Conservation (phyloP, 2,888 invertebrate genomes). For the Aspidiotus destructor region DNA sequence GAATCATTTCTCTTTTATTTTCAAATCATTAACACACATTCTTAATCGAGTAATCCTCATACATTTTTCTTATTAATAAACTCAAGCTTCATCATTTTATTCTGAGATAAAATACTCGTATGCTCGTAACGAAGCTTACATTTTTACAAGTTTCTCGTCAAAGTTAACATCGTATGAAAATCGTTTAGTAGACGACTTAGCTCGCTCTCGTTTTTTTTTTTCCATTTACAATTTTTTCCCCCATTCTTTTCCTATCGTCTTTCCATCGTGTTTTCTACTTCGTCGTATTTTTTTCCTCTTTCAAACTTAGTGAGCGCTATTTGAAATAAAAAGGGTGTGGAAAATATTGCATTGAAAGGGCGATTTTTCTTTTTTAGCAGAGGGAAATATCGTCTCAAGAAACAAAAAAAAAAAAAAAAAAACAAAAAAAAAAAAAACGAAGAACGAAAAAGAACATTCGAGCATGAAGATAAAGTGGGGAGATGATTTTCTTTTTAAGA, state of each 20-base stretch:
- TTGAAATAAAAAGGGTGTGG: constrained; percentile 28
- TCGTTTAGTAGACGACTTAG: constrained; percentile 29
- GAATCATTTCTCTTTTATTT: too few relatives aligned
- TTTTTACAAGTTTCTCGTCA: not conserved
- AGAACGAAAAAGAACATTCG: constrained; percentile 6
- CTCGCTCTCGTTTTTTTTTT: constrained; percentile 16
- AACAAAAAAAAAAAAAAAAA: constrained; percentile 26
- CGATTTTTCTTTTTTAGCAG: constrained; percentile 23
- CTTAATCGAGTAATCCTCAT: too few relatives aligned
- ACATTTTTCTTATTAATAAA: too few relatives aligned
- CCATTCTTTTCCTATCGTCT: not conserved
- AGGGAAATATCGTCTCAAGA: constrained; percentile 30
- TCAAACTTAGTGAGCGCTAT: constrained; percentile 2
- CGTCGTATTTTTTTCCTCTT: constrained; percentile 4
- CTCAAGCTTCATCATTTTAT: too few relatives aligned
- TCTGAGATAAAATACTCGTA: too few relatives aligned
- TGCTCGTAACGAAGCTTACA: too few relatives aligned
- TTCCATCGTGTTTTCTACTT: not conserved
- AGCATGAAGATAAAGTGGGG: constrained; percentile 34
- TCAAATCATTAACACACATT: too few relatives aligned
- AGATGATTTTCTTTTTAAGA: constrained; percentile 40
- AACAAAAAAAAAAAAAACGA: constrained; percentile 7
- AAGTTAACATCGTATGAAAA: constrained; percentile 26
- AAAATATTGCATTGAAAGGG: constrained; percentile 32
- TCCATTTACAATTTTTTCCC: constrained; percentile 10